Percentiles rank a stretch among this genome's conserved stretches.
These are phyloP conservation scores for Piprites chloris DNA, from an alignment of 2,113 vertebrate species.

Conservation along the genomic window DNA sequence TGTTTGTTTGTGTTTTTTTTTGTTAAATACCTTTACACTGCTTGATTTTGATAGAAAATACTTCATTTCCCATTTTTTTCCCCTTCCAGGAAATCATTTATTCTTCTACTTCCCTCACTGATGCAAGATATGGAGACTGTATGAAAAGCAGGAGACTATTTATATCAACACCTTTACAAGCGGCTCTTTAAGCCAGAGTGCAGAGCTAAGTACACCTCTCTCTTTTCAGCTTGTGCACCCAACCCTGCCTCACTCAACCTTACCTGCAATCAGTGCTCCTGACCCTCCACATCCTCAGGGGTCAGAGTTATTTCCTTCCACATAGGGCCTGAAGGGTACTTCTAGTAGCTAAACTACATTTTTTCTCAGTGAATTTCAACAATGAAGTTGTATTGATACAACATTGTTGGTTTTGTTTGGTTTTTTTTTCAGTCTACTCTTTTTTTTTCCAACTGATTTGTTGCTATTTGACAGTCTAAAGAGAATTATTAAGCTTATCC, in stretches of 20 bases:
- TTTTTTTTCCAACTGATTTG: neutral
- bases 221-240: neutral
- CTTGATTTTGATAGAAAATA: neutral
- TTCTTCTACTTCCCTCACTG: neutral
- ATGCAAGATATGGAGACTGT: neutral
- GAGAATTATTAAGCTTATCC: neutral
- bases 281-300: neutral
- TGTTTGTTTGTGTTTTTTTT: no score
- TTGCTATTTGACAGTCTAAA: conserved; percentile 2
- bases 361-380: neutral
- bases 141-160: neutral
- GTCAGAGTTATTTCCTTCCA: neutral
- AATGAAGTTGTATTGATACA: neutral
- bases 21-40: neutral
- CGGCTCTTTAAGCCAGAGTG: neutral
- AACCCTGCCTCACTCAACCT: neutral
- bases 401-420: neutral
- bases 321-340: neutral
- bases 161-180: neutral
- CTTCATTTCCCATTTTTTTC: neutral
- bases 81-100: neutral
- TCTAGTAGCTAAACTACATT: neutral
- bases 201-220: neutral
- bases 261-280: neutral
- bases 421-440: neutral